Evolutionary conservation across 2,888 invertebrate species (phyloP).

Genomic region (Pocota personata): DNA sequence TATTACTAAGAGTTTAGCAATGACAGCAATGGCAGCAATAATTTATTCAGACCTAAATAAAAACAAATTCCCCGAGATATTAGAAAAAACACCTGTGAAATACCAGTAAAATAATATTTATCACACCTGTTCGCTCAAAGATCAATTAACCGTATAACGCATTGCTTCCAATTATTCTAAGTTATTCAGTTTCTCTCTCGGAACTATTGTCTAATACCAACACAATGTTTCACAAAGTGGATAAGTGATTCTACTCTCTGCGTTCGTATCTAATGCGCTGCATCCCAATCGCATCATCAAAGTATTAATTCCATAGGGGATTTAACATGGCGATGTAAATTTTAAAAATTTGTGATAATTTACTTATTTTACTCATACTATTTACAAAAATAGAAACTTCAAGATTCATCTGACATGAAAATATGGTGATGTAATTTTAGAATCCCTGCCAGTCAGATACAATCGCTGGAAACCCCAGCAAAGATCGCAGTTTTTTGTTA

Average conservation of each 20-base stretch:
- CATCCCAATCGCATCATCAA: background rate
- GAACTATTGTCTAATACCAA: background rate
- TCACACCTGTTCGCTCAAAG: background rate
- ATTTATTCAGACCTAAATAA: background rate
- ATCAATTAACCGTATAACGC: background rate
- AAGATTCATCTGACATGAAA: background rate
- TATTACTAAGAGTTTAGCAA: background rate
- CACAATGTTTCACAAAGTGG: background rate
- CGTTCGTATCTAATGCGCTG: background rate
- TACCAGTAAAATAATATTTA: background rate
- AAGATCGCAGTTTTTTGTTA: background rate
- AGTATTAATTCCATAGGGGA: background rate
- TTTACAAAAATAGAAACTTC: background rate
- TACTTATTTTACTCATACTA: background rate
- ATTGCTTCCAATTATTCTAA: background rate
- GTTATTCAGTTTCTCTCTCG: background rate
- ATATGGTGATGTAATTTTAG: conserved; percentile 4
- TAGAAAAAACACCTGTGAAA: background rate
- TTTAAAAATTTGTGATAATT: background rate
- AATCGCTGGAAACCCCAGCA: conserved; percentile 2
- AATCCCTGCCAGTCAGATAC: conserved; percentile 15
- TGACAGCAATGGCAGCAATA: no score
- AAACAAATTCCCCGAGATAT: background rate
- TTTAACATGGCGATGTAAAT: no score
- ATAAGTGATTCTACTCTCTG: background rate